Evolutionary conservation across 1,140 invertebrate genomes (phyloP).

Genomic region (Musca domestica): DNA sequence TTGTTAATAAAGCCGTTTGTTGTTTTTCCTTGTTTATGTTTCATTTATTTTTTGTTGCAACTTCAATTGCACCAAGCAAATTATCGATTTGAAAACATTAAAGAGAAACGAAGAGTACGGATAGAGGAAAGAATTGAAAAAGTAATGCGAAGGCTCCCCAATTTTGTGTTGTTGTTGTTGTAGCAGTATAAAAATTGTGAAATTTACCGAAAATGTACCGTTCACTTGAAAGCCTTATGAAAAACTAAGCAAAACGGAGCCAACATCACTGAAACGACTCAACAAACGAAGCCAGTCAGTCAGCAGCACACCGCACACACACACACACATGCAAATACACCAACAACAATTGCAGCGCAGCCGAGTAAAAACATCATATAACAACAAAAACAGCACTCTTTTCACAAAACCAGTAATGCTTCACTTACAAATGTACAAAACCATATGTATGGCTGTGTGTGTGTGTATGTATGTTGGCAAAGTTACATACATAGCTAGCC

Average conservation of each 20-base stretch:
- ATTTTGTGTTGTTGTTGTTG: background rate
- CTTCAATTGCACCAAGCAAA: background rate
- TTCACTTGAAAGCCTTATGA: slow-evolving; percentile 14
- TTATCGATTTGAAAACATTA: background rate
- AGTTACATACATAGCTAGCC: too few species aligned
- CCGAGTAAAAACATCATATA: background rate
- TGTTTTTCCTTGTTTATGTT: background rate
- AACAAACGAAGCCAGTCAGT: background rate
- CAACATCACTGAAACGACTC: slow-evolving; percentile 3
- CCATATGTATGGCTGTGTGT: too few species aligned
- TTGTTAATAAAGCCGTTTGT: background rate
- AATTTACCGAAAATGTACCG: slow-evolving; percentile 13
- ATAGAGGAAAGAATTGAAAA: background rate
- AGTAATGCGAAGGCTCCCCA: background rate
- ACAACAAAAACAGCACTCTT: slow-evolving; percentile 13
- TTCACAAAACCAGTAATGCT: slow-evolving; percentile 4
- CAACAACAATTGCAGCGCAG: too few species aligned
- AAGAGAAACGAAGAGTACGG: too few species aligned
- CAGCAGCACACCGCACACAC: background rate
- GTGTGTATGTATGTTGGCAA: too few species aligned
- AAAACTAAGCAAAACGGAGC: slow-evolving; percentile 16
- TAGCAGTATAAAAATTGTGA: slow-evolving; percentile 8
- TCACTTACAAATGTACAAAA: background rate
- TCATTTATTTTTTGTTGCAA: background rate
- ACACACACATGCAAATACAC: background rate